phyloP scores from a whole-genome alignment of 1,140 invertebrate genomes.

The Hyles vespertilio region DNA sequence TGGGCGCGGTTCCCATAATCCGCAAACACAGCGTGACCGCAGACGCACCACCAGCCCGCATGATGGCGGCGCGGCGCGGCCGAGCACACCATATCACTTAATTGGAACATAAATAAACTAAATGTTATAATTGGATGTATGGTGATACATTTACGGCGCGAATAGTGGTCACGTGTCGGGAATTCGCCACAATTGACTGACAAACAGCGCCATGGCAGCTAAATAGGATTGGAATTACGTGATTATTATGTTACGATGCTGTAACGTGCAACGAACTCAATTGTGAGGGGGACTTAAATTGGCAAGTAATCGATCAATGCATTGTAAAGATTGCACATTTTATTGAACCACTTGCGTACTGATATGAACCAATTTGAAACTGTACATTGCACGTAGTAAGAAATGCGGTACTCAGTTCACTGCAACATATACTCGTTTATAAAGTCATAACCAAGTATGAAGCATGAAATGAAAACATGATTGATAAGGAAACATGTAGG shows the following conservation, averaged over 20 bases:
- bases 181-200: slow-evolving; percentile 60
- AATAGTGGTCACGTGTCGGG: slow-evolving; percentile 66
- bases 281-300: slow-evolving; percentile 17
- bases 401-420: no score
- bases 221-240: slow-evolving; percentile 54
- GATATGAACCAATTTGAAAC: no score
- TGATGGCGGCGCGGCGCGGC: slow-evolving; percentile 29
- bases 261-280: slow-evolving; percentile 33
- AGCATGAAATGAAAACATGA: no score
- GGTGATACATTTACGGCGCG: slow-evolving; percentile 48
- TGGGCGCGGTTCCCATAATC: slow-evolving; percentile 12
- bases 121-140: slow-evolving; percentile 43
- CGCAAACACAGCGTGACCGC: slow-evolving; percentile 16
- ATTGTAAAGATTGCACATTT: no score
- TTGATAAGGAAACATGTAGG: no score
- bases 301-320: neutral
- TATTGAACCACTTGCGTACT: no score
- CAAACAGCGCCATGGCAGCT: slow-evolving; percentile 25
- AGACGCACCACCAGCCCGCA: slow-evolving; percentile 41
- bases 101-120: slow-evolving; percentile 55
- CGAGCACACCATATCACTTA: slow-evolving; percentile 37
- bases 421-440: no score
- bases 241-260: slow-evolving; percentile 62
- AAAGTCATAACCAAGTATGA: no score
- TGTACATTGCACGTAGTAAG: no score